These are phyloP conservation scores for Ceratoteleas bidentatus DNA, from an alignment of 1,140 invertebrate genomes.

Conservation along the genomic window DNA sequence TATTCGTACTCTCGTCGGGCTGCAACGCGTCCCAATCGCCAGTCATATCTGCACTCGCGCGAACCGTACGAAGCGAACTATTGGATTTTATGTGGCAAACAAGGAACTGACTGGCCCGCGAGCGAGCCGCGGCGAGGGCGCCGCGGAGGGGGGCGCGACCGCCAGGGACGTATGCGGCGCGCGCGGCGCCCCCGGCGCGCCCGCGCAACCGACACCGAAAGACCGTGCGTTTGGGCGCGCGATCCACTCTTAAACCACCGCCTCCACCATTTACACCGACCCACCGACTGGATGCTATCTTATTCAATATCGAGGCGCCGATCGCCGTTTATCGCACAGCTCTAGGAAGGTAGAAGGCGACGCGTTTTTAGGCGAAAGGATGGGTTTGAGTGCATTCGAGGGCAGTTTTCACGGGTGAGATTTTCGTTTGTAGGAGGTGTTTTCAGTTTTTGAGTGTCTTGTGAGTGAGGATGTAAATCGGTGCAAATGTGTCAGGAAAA, in stretches of 20 bases:
- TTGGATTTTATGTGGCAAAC: constrained; percentile 82
- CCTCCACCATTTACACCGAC: background rate
- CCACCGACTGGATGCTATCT: background rate
- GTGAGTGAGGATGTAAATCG: too few relatives aligned
- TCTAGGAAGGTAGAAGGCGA: too few relatives aligned
- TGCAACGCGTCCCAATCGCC: constrained; percentile 36
- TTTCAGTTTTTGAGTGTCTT: too few relatives aligned
- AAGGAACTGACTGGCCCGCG: constrained; percentile 80
- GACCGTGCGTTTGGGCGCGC: background rate
- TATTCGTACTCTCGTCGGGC: constrained; percentile 42
- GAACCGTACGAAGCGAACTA: constrained; percentile 79
- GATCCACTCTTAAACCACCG: background rate
- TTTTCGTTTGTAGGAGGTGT: too few relatives aligned
- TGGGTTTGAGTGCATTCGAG: too few relatives aligned
- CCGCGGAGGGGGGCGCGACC: constrained; percentile 68
- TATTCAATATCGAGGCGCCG: too few relatives aligned
- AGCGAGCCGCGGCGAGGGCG: constrained; percentile 70
- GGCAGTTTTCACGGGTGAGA: too few relatives aligned
- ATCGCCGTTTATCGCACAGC: too few relatives aligned
- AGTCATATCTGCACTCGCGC: constrained; percentile 74
- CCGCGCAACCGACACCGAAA: background rate
- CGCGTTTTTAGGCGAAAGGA: too few relatives aligned
- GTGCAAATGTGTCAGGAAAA: too few relatives aligned
- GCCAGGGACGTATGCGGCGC: constrained; percentile 63
- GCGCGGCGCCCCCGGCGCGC: background rate